Evolutionary conservation across 2,888 invertebrate genomes (phyloP).

Genomic region (Crematogaster levior): DNA sequence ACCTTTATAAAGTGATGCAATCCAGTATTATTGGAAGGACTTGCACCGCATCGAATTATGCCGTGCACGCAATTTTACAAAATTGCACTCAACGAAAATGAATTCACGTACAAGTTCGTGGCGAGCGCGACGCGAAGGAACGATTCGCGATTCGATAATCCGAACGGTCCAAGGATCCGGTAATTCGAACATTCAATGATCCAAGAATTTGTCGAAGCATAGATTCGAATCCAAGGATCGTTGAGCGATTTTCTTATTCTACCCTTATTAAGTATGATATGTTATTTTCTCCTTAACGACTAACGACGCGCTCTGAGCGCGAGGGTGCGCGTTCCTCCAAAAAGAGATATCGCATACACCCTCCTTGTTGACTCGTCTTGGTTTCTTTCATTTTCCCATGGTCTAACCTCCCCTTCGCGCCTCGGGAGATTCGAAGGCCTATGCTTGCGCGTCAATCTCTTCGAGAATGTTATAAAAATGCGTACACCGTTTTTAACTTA

Average conservation of each 20-base stretch:
- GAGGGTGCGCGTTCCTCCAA: slow-evolving; percentile 11
- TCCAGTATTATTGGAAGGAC: not conserved
- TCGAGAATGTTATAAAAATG: not conserved
- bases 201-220: slow-evolving; percentile 39
- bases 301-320: slow-evolving; percentile 19
- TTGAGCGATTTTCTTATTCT: slow-evolving; percentile 36
- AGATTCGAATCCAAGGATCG: slow-evolving; percentile 34
- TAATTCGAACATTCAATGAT: slow-evolving; percentile 35
- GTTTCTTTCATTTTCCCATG: slow-evolving; percentile 18
- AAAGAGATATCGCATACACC: slow-evolving; percentile 23
- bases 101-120: slow-evolving; percentile 17
- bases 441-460: slow-evolving; percentile 30
- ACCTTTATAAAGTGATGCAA: not conserved
- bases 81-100: not conserved
- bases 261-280: slow-evolving; percentile 33
- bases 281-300: slow-evolving; percentile 32
- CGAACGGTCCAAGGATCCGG: slow-evolving; percentile 4
- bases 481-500: not conserved
- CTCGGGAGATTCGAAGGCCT: slow-evolving; percentile 1
- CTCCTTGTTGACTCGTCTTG: slow-evolving; percentile 30
- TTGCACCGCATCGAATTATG: not conserved
- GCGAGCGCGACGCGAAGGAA: slow-evolving; percentile 36
- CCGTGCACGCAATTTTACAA: not conserved
- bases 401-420: not conserved
- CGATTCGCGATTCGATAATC: slow-evolving; percentile 18